Percentiles rank a stretch among this genome's conserved stretches.
Conservation (phyloP, 2,888 invertebrate species). For the Galeruca laticollis region DNA sequence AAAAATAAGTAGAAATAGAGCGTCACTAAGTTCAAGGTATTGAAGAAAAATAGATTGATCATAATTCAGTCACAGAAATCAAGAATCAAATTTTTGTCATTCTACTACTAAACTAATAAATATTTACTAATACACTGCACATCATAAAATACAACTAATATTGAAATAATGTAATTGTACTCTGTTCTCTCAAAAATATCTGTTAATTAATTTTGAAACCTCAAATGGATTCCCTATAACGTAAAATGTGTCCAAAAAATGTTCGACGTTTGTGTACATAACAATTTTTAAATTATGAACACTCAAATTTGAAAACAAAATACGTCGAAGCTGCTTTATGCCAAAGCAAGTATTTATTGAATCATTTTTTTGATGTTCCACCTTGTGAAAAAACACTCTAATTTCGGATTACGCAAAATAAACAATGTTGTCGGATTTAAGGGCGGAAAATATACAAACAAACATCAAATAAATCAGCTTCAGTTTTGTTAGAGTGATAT, state of each 20-base stretch:
- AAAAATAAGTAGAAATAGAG: too few species aligned
- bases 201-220: conserved; percentile 2
- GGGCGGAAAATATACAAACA: conserved; percentile 17
- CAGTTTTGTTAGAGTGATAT: conserved; percentile 5
- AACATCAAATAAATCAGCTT: conserved; percentile 6
- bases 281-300: background rate
- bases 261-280: background rate
- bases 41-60: too few species aligned
- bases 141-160: too few species aligned
- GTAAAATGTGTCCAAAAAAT: background rate
- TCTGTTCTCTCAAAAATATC: background rate
- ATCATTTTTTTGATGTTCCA: conserved; percentile 21
- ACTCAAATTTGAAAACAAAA: too few species aligned
- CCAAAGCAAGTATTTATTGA: conserved; percentile 12
- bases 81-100: too few species aligned
- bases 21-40: too few species aligned
- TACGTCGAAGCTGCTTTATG: too few species aligned
- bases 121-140: too few species aligned
- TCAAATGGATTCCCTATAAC: background rate
- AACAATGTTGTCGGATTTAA: conserved; percentile 24
- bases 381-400: conserved; percentile 20
- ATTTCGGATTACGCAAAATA: conserved; percentile 19
- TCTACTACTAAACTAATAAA: too few species aligned
- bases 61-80: too few species aligned
- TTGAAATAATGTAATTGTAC: background rate